Conservation (phyloP, 2,113 vertebrate species). For the Pelecanoides urinatrix region DNA sequence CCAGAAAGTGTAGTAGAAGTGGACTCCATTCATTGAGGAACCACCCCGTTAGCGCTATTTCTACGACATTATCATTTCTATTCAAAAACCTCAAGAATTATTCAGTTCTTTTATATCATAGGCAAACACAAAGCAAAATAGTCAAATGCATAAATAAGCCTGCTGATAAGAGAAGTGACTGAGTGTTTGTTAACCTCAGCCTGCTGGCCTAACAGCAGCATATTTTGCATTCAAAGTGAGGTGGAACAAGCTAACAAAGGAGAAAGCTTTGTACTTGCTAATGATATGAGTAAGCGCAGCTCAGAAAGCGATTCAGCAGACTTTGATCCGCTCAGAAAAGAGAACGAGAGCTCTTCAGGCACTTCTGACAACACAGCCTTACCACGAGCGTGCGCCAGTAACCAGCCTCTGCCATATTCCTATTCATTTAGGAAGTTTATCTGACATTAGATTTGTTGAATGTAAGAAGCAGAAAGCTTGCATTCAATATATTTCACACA, state of each 20-base stretch:
- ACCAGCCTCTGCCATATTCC: background rate
- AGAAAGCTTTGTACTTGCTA: conserved; percentile 55
- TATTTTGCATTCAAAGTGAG: conserved; percentile 1
- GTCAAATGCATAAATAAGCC: conserved; percentile 51
- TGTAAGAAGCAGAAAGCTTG: background rate
- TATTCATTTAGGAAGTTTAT: background rate
- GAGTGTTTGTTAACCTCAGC: conserved; percentile 7
- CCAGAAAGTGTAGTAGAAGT: background rate
- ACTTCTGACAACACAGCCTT: background rate
- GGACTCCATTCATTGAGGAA: background rate
- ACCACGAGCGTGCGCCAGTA: rapidly evolving
- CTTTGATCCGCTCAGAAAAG: conserved; percentile 29
- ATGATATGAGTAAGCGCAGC: conserved; percentile 63
- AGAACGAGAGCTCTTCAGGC: conserved; percentile 10
- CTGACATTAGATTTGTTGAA: background rate
- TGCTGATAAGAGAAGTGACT: background rate
- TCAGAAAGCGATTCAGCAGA: background rate
- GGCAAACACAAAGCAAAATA: background rate
- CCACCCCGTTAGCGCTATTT: background rate
- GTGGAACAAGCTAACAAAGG: background rate
- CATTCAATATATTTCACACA: background rate
- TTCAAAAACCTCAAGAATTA: background rate
- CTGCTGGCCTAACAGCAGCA: background rate
- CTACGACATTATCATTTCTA: background rate
- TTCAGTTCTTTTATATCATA: background rate